These are phyloP conservation scores for Arctopsyche grandis DNA, from an alignment of 1,140 invertebrate species.

Conservation along the genomic window DNA sequence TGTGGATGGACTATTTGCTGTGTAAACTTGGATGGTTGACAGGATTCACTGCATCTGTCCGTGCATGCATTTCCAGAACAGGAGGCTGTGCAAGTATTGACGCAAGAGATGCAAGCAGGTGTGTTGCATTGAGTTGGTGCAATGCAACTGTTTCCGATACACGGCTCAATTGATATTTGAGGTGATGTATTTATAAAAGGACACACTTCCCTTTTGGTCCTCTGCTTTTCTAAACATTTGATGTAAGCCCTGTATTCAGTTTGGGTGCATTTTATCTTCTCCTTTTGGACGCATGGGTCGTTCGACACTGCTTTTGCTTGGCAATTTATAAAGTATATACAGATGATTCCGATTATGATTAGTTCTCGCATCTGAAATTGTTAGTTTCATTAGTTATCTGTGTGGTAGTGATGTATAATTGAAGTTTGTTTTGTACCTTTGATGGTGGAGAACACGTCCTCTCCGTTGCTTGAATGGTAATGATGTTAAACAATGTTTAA, in stretches of 20 bases:
- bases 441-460: background rate
- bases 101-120: conserved; percentile 8
- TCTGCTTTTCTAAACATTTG: conserved; percentile 44
- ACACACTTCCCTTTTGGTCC: conserved; percentile 34
- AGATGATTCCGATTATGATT: background rate
- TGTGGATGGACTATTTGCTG: conserved; percentile 4
- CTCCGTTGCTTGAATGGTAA: conserved; percentile 15
- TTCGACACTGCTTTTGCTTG: background rate
- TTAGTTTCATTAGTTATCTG: background rate
- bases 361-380: conserved; percentile 47
- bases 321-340: background rate
- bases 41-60: conserved; percentile 33
- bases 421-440: background rate
- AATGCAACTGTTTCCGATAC: background rate
- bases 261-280: conserved; percentile 42
- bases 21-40: background rate
- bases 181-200: background rate
- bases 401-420: background rate
- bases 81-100: conserved; percentile 4
- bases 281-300: conserved; percentile 32
- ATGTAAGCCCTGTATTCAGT: conserved; percentile 49
- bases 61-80: conserved; percentile 30
- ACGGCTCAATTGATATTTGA: background rate
- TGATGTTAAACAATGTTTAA: conserved; percentile 27
- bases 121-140: background rate